phyloP scores from a whole-genome alignment of 2,113 vertebrate species.

The Catharus minimus region DNA sequence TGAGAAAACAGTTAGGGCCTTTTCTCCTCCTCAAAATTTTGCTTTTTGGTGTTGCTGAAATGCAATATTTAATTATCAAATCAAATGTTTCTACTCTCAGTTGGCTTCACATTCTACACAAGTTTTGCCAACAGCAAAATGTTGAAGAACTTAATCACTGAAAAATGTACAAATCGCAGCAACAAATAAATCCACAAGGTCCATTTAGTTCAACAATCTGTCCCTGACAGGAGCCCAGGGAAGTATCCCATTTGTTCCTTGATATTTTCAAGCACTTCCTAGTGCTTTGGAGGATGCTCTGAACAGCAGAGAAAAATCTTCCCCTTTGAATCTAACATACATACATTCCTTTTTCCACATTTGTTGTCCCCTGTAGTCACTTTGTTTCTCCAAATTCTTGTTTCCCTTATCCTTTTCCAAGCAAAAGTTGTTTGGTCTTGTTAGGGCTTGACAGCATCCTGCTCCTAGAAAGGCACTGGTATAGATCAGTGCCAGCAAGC shows the following conservation, averaged over 20 bases:
- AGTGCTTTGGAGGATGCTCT: background rate
- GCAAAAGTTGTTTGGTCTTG: background rate
- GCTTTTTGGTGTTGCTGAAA: background rate
- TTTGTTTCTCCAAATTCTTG: background rate
- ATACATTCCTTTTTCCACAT: background rate
- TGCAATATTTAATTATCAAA: background rate
- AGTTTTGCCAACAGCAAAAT: background rate
- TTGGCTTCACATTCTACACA: background rate
- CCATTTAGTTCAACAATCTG: background rate
- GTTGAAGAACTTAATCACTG: background rate
- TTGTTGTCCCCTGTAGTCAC: background rate
- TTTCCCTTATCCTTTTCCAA: background rate
- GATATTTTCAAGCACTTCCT: background rate
- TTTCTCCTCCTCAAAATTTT: background rate
- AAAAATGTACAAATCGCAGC: background rate
- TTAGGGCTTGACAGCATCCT: background rate
- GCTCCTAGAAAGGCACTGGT: background rate
- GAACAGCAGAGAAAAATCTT: background rate
- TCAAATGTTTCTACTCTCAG: background rate
- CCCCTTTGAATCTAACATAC: background rate
- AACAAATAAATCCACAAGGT: background rate
- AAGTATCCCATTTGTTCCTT: background rate
- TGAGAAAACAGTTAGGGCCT: slow-evolving; percentile 47
- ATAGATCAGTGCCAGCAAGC: background rate
- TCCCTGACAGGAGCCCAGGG: background rate